Evolutionary conservation across 2,888 invertebrate genomes (phyloP), one percentile per base, ranked within the genome.

Genomic region (Odontomyia ornata): DNA sequence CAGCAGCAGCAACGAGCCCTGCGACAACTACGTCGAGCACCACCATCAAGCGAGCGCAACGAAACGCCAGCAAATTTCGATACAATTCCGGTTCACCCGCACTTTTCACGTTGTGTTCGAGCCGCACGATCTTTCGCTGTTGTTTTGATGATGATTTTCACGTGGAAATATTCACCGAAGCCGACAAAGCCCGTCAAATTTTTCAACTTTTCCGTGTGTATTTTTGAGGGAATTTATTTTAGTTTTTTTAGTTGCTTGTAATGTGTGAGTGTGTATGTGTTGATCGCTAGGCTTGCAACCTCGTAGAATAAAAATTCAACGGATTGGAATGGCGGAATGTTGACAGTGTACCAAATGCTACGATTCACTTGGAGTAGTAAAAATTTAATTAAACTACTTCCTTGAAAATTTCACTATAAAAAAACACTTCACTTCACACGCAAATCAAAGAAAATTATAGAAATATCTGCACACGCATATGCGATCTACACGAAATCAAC

Each of bases 171-270:
- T 30, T 5, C 28, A 28, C 64, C 28, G 64, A 64, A 64, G 15
- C 64, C 64, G 15, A 64, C 27, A 18, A 27, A 64, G 25, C 64
- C 25, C 67, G 18, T 67, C 67, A 67, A 67, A 43, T 43, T 43
- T 23, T 25, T n/a, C 18, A 46, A 67, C 46, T 67, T 67, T 67
- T 67, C 25, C 67, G 43, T 46, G 67, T 67, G 43, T 67, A 36
- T 67, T 67, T 67, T 67, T 67, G 23, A 67, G 67, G 67, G 67
- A 46, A 43, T 67, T 67, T 46, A 43, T 67, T 67, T 43, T 36
- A 43, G 36, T 67, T 67, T 67, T 67, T 67, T 46, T 67, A 9
- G 46, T 67, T 46, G 67, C 21, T 30, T 30, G 64, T 11, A 28
- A 28, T 64, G 64, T 28, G 67, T 67, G 46, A 5, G 23, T 46